Conservation (phyloP, 2,797 vertebrate genomes). For the Scolopax bukidnonensis region DNA sequence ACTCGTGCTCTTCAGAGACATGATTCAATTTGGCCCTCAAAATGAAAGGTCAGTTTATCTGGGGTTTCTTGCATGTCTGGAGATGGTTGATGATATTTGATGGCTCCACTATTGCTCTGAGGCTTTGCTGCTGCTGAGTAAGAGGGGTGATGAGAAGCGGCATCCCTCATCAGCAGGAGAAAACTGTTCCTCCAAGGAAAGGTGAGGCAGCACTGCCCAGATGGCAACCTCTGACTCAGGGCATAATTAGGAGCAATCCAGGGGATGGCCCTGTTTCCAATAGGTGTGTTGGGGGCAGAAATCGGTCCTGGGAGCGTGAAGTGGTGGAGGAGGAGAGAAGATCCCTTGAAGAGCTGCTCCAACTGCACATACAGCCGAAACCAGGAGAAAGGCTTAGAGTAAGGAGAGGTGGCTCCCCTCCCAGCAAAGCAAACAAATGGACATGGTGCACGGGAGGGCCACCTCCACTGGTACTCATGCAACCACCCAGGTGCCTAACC, state of each 20-base stretch:
- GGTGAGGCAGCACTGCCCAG: background rate
- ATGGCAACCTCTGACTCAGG: background rate
- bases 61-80: background rate
- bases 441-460: background rate
- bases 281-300: fast-evolving
- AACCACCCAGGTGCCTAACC: background rate
- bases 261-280: background rate
- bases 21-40: background rate
- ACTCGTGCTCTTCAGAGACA: background rate
- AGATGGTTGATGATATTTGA: background rate
- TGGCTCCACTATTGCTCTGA: background rate
- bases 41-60: background rate
- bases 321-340: background rate
- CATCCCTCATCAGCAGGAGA: background rate
- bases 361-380: fast-evolving
- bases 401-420: background rate
- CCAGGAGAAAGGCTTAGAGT: background rate
- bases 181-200: background rate
- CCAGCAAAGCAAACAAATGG: background rate
- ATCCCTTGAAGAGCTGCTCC: background rate
- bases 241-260: background rate
- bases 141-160: background rate
- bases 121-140: background rate
- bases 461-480: background rate
- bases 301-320: background rate